These are phyloP conservation scores for Drosophila quinaria DNA, from an alignment of 2,888 invertebrate species.

Conservation along the genomic window DNA sequence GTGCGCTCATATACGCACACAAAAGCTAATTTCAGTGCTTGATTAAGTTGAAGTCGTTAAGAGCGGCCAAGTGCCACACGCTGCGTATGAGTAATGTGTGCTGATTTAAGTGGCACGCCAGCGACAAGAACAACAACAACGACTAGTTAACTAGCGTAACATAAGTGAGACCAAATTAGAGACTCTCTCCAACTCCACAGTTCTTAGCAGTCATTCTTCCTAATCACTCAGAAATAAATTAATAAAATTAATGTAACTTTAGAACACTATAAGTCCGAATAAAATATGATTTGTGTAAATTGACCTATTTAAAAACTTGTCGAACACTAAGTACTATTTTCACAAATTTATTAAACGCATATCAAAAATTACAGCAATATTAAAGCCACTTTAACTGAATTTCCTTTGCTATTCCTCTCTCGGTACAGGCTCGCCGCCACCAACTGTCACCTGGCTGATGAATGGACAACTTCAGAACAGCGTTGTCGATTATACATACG, in stretches of 20 bases:
- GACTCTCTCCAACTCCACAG: slow-evolving; percentile 6
- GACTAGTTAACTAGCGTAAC: slow-evolving; percentile 36
- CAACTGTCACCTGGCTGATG: slow-evolving; percentile 92
- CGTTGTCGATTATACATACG: slow-evolving; percentile 85
- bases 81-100: slow-evolving; percentile 78
- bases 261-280: neutral
- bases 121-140: slow-evolving; percentile 14
- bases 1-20: slow-evolving; percentile 76
- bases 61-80: slow-evolving; percentile 70
- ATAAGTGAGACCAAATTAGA: slow-evolving; percentile 35
- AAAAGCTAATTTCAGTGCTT: slow-evolving; percentile 78
- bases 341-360: slow-evolving; percentile 2
- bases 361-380: slow-evolving; percentile 15
- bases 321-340: neutral
- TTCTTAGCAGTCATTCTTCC: neutral
- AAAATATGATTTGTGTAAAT: neutral
- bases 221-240: slow-evolving; percentile 12
- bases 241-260: neutral
- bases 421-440: slow-evolving; percentile 89
- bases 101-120: slow-evolving; percentile 58
- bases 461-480: slow-evolving; percentile 87
- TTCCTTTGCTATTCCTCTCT: neutral
- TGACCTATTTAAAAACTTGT: neutral
- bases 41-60: slow-evolving; percentile 79
- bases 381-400: slow-evolving; percentile 8